These are phyloP conservation scores for Drosophila longiperda DNA, from an alignment of 2,888 invertebrate species.

Conservation along the genomic window DNA sequence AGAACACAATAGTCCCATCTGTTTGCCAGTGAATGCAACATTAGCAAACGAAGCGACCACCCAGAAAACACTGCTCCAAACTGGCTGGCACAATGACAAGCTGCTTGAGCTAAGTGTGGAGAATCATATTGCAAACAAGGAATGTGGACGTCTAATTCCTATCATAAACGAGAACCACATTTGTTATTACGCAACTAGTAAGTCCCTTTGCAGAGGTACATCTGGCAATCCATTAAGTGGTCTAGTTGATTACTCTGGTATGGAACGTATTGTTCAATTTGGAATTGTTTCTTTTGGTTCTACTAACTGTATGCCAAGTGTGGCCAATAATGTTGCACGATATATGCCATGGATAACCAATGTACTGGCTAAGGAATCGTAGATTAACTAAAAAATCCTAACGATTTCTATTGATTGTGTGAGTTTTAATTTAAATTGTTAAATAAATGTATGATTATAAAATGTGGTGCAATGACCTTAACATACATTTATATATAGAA, in stretches of 20 bases:
- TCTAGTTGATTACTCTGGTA: slow-evolving; percentile 8
- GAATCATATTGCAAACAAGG: not conserved
- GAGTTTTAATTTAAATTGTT: not conserved
- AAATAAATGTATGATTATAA: not conserved
- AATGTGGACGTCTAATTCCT: not conserved
- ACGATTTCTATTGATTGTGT: not conserved
- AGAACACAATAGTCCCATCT: slow-evolving; percentile 33
- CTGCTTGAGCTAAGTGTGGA: not conserved
- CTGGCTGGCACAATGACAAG: not conserved
- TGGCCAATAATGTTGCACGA: slow-evolving; percentile 10
- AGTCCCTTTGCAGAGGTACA: not conserved
- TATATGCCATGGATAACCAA: slow-evolving; percentile 27
- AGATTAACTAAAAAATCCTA: not conserved
- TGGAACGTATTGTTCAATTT: slow-evolving; percentile 26
- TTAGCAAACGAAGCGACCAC: slow-evolving; percentile 9
- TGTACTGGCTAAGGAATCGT: slow-evolving; percentile 1
- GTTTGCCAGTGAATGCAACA: slow-evolving; percentile 26
- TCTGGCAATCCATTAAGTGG: slow-evolving; percentile 24
- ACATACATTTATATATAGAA: not conserved
- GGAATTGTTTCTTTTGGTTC: slow-evolving; percentile 2
- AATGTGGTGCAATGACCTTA: slow-evolving; percentile 37
- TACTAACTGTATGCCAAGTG: fast-evolving
- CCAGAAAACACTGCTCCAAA: slow-evolving; percentile 1
- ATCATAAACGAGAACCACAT: not conserved
- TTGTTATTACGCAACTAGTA: not conserved